Evolutionary conservation across 2,113 vertebrate genomes (phyloP), one percentile per base, ranked within the genome.

Genomic region (Toxotes jaculatrix): DNA sequence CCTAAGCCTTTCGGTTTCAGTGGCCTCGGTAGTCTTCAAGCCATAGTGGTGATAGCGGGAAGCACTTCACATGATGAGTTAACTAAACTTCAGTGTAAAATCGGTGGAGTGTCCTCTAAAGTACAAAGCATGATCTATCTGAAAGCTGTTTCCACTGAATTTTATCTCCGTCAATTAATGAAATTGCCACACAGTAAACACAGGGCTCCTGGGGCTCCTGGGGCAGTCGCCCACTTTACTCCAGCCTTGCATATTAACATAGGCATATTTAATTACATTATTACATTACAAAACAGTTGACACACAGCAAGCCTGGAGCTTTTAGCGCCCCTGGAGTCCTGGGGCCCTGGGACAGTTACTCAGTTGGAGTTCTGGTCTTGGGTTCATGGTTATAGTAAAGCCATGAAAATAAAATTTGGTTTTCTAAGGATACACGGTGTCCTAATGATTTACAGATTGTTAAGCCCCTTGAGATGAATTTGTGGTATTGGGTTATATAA

Each of bases 221-320:
- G 42, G 40, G 13, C 13, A 19, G 42, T 40, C 38, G 31, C 40
- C 42, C 13, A 27, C n/a, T 23, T 12, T 60, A 71, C 43, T 81
- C 19, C 19, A 74, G 1, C 55, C 45, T 74, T 57, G 40, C 19
- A 45, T 53, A 7, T 38, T 70, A 8, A 1, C 62, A 23, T 49
- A 70, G 23, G 10, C 7, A 55, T 51, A 36, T 53, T 67, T 16
- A 61, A n/a, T 36, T 27, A 31, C 56, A 45, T 43, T 32, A 59
- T 10, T 27, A 73, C 32, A 59, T 10, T 27, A 73, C 32, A 73
- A 19, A 78, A 53, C 12, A 66, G n/a, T 27, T 40, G 21, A 55
- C 19, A 61, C 27, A 36, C 23, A 51, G 17, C 27, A 27, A 49
- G 34, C 43, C 8, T 32, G 43, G 42, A 40, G 57, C 13, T 56